Evolutionary conservation across 2,888 invertebrate species (phyloP).

Genomic region (Troides helena): DNA sequence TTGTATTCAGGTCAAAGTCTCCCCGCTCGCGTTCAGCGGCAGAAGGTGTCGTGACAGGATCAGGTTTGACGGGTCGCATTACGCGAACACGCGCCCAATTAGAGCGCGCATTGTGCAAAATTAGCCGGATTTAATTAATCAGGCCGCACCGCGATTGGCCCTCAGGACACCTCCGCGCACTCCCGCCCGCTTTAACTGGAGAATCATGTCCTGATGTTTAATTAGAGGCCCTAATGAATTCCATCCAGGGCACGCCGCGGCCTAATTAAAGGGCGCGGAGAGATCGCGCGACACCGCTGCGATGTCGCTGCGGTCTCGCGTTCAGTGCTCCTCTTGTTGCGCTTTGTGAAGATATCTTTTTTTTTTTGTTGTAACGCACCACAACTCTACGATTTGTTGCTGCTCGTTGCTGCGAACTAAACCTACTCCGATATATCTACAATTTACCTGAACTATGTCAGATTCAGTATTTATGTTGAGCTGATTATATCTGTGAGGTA

Average conservation of each 20-base stretch:
- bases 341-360: too few relatives aligned
- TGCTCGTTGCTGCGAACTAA: too few relatives aligned
- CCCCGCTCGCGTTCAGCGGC: slow-evolving; percentile 13
- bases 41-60: slow-evolving; percentile 33
- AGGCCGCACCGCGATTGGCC: slow-evolving; percentile 40
- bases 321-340: background rate
- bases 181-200: slow-evolving; percentile 59
- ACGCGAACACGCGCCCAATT: slow-evolving; percentile 44
- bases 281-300: slow-evolving; percentile 39
- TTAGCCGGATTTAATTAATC: slow-evolving; percentile 56
- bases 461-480: too few relatives aligned
- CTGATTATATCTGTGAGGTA: too few relatives aligned
- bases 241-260: slow-evolving; percentile 57
- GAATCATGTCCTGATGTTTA: slow-evolving; percentile 69
- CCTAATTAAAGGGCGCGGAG: slow-evolving; percentile 55
- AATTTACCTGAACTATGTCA: too few relatives aligned
- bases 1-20: slow-evolving; percentile 4
- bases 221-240: slow-evolving; percentile 68
- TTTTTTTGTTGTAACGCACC: too few relatives aligned
- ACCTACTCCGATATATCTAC: too few relatives aligned
- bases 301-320: slow-evolving; percentile 32
- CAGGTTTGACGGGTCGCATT: slow-evolving; percentile 30
- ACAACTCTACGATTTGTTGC: too few relatives aligned
- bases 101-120: slow-evolving; percentile 44
- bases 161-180: slow-evolving; percentile 55